phyloP scores from a whole-genome alignment of 2,113 vertebrate genomes.

The Nothocercus julius region DNA sequence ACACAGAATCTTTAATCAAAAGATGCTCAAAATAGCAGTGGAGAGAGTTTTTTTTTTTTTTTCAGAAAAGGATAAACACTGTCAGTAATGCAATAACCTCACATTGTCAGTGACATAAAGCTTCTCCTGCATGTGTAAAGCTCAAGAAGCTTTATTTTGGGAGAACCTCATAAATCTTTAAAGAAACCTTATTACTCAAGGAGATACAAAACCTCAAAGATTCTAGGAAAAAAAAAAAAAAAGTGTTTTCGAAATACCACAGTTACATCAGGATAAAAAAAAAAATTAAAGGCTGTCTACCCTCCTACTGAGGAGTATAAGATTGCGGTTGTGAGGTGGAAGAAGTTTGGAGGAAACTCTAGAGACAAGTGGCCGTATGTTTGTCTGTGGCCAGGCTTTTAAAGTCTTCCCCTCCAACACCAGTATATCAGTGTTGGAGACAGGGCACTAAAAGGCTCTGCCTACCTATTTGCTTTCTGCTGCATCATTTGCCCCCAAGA shows the following conservation, averaged over 20 bases:
- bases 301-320: neutral
- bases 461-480: neutral
- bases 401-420: neutral
- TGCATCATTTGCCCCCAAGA: neutral
- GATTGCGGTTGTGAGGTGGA: neutral
- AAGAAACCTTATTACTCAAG: neutral
- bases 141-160: neutral
- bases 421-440: neutral
- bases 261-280: neutral
- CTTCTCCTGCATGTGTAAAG: slow-evolving; percentile 27
- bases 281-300: neutral
- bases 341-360: neutral
- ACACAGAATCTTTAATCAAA: slow-evolving; percentile 39
- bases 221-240: neutral
- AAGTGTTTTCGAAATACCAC: neutral
- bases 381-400: neutral
- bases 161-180: neutral
- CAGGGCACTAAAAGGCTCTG: neutral
- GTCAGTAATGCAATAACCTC: neutral
- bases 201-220: neutral
- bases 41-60: neutral
- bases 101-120: neutral
- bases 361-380: neutral
- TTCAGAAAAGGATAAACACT: neutral
- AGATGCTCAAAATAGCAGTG: slow-evolving; percentile 57